Percentiles rank a stretch among this genome's conserved stretches.
These are phyloP conservation scores for Pissodes strobi DNA, from an alignment of 1,140 invertebrate species.

Conservation along the genomic window DNA sequence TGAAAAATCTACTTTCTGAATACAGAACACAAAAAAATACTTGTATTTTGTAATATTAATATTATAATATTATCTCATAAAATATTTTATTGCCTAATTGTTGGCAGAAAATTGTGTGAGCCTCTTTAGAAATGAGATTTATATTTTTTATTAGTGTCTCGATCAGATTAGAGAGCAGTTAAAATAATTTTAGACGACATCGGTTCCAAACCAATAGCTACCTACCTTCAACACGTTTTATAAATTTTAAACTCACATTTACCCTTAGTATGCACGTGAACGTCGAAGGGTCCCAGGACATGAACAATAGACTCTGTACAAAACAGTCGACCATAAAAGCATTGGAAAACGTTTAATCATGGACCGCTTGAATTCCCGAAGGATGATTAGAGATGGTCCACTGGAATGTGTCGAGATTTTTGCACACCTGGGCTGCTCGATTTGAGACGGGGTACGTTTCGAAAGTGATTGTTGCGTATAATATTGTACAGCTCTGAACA, in stretches of 20 bases:
- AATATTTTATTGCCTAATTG: no score
- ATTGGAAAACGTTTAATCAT: not conserved
- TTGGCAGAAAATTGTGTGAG: no score
- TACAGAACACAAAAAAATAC: no score
- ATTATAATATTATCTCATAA: no score
- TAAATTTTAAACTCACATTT: conserved; percentile 30
- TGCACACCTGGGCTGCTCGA: conserved; percentile 37
- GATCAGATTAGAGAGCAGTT: no score
- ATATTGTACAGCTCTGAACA: conserved; percentile 25
- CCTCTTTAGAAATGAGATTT: no score
- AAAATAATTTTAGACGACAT: not conserved
- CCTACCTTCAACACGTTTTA: conserved; percentile 23
- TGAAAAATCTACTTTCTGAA: no score
- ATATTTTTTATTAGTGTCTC: no score
- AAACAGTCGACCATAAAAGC: conserved; percentile 12
- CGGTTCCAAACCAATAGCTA: not conserved
- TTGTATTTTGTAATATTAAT: no score
- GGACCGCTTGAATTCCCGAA: not conserved
- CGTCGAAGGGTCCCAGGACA: conserved; percentile 30
- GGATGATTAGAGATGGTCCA: conserved; percentile 7
- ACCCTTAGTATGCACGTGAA: conserved; percentile 31
- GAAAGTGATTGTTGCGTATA: conserved; percentile 38
- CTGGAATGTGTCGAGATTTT: conserved; percentile 36
- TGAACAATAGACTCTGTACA: conserved; percentile 30
- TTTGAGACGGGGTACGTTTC: conserved; percentile 28